Base-by-base conservation (phyloP, 2,797 vertebrate species). In the Iguana delicatissima region DNA sequence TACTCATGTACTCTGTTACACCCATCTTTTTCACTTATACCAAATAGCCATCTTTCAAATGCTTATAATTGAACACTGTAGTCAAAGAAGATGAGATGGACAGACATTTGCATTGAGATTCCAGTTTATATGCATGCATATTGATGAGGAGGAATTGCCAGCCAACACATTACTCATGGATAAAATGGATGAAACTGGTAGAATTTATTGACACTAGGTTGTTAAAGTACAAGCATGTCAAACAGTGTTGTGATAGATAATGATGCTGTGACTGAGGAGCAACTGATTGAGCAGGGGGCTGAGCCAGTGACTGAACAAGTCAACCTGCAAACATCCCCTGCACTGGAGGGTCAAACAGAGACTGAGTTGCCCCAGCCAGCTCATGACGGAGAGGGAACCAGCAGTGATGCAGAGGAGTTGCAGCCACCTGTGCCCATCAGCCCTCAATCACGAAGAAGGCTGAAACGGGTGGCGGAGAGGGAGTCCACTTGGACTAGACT, bases 1-100 rank as follows among this genome's bases (percentile, higher is more conserved):
- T 80, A 91, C 18, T 87, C 77, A 79, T 84, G 67, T 35, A 24
- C 74, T 94, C 92, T 76, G 83, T 93, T 91, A 80, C 81, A 88
- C 74, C 50, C 57, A 91, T 59, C 80, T 46, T 85, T 85, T 90
- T 92, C 84, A 8, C 86, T 91, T 29, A 88, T 62, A 87, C 80
- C 89, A 89, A 26, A 0, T n/a, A 93, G 82, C 64, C 84, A 84
- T 86, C 85, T 92, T 93, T 73, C 89, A 76, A 57, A 87, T 69
- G 55, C 85, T 79, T 85, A 79, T 86, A 86, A 88, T 16, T 82
- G 77, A 93, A 24, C 62, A 46, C 74, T 77, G 87, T 81, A 91
- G 82, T 86, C 26, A 62, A 32, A 22, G 86, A 86, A 94, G 82
- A 91, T 52, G 89, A 92, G 67, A 87, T 29, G 89, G 91, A 84